phyloP scores from a whole-genome alignment of 2,888 invertebrate species.

The Lepidocyrtoides sp. region DNA sequence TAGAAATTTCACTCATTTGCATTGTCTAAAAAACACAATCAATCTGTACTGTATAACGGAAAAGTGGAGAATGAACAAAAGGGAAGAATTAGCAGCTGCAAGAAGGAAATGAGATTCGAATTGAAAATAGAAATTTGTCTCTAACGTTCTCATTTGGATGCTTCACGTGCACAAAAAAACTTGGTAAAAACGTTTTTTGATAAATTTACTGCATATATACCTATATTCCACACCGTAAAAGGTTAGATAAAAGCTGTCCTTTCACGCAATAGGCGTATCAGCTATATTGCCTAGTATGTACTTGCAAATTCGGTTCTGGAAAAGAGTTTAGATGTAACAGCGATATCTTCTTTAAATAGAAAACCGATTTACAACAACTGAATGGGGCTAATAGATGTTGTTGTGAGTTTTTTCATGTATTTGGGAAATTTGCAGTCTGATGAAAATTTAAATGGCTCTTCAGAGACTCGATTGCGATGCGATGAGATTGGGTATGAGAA shows the following conservation, averaged over 20 bases:
- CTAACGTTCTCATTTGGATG: too few species aligned
- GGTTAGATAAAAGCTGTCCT: neutral
- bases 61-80: neutral
- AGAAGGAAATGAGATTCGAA: constrained; percentile 44
- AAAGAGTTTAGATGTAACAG: too few species aligned
- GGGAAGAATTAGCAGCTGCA: neutral
- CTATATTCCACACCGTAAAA: neutral
- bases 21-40: constrained; percentile 49
- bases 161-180: neutral
- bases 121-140: neutral
- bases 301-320: too few species aligned
- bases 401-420: neutral
- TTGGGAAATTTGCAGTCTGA: constrained; percentile 6
- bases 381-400: neutral
- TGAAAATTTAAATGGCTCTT: constrained; percentile 58
- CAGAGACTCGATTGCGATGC: constrained; percentile 53
- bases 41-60: neutral
- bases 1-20: constrained; percentile 18
- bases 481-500: neutral
- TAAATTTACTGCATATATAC: neutral
- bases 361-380: neutral
- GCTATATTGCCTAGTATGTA: neutral
- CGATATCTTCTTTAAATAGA: too few species aligned
- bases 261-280: neutral
- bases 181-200: neutral